phyloP scores from a whole-genome alignment of 1,140 invertebrate genomes.

The Macrosteles quadrilineatus region DNA sequence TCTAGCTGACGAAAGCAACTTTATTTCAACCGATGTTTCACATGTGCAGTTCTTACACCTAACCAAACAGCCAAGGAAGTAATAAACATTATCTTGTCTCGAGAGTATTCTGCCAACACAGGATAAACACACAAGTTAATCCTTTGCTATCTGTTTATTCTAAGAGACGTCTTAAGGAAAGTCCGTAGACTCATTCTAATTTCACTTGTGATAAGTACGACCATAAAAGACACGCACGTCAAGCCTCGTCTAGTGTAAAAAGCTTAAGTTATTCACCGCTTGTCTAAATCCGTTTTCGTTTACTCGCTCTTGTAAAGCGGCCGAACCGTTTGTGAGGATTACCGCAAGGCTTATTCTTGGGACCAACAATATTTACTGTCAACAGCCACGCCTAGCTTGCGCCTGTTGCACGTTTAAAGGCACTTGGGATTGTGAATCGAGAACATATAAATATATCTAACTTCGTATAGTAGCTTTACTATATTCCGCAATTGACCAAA shows the following conservation, averaged over 20 bases:
- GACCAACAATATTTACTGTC: conserved; percentile 10
- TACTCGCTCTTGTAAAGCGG: not conserved
- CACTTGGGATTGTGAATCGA: no score
- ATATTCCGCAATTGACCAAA: no score
- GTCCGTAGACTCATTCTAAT: conserved; percentile 3
- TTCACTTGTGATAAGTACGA: not conserved
- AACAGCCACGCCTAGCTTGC: not conserved
- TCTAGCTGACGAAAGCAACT: no score
- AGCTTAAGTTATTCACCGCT: not conserved
- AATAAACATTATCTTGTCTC: no score
- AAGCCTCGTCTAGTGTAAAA: not conserved
- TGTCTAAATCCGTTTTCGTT: conserved; percentile 1
- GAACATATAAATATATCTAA: no score
- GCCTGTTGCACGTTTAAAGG: no score
- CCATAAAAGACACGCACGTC: not conserved
- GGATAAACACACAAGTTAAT: not conserved
- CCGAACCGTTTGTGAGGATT: not conserved
- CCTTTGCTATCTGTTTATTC: not conserved
- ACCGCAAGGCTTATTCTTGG: conserved; percentile 5
- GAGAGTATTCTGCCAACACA: not conserved
- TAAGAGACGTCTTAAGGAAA: not conserved
- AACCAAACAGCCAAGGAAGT: no score
- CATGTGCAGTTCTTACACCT: no score
- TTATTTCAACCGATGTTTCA: no score
- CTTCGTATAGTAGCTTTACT: no score